Base-by-base conservation (phyloP, 2,888 invertebrate genomes). In the Limnephilus marmoratus region DNA sequence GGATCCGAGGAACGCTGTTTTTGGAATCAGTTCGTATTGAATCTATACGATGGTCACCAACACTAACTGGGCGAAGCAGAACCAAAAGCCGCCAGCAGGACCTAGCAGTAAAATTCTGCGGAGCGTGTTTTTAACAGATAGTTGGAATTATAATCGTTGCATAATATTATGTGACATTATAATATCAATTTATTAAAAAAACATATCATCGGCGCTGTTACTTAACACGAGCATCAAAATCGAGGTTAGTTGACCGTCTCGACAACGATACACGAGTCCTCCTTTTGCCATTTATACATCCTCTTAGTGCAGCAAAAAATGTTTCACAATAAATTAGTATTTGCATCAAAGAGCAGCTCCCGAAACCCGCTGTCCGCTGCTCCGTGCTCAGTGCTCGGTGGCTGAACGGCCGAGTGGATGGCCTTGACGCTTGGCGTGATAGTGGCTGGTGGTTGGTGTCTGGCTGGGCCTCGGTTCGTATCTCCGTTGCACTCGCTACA, bases 401-500 rank as follows among this genome's bases (percentile, higher is more conserved):
- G n/a, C 37, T 82, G 82, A 68, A 31, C 82, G 4, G 18, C 82
- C 82, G 82, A 82, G 34, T 34, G 5, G 29, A 34, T 18, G 85
- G 85, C 85, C 41, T 45, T 37, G 85, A 13, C 85, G 41, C n/a
- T 29, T 34, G 29, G 85, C 34, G 34, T 85, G 34, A 18, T 45
- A 12, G 45, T 85, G 37, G 13, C 12, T 85, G 18, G 31, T 15
- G 29, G 45, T 45, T 81, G 81, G 82, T 24, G 18, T 5, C 24
- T 68, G 68, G 68, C 68, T 24, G 68, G 68, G 24, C 7, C 68
- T 68, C 24, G 68, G 68, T 68, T 68, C 68, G 29, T 31, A 82
- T 82, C 82, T 31, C 82, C 82, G 82, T 82, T 82, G 82, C 82
- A 82, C 82, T 82, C 34, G 82, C 85, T 85, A 37, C 85, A 85